Conservation (phyloP, 2,888 invertebrate species). For the Reticulitermes lucifugus region DNA sequence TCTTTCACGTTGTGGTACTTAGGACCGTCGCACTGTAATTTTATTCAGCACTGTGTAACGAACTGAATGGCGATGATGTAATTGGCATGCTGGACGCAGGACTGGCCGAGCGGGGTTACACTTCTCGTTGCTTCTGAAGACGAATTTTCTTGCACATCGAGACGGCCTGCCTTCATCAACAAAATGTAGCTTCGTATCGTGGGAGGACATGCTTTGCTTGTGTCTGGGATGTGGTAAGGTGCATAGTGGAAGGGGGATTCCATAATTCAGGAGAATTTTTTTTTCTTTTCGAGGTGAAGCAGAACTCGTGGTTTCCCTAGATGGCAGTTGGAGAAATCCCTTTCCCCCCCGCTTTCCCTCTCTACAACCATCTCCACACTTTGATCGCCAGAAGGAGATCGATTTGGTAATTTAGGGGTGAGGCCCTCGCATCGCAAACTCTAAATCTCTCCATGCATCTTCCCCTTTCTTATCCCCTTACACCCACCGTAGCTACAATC, state of each 20-base stretch:
- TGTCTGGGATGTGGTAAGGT: neutral
- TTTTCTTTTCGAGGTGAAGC: neutral
- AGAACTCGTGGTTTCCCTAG: constrained; percentile 18
- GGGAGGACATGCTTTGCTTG: neutral
- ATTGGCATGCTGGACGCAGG: too few species aligned
- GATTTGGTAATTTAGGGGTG: constrained; percentile 49
- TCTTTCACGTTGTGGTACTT: too few species aligned
- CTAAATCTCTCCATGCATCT: constrained; percentile 37
- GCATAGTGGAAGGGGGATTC: neutral
- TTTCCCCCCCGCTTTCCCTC: neutral
- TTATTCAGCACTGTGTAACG: too few species aligned
- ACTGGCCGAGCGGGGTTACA: too few species aligned
- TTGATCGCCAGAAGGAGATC: constrained; percentile 46
- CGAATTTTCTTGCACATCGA: too few species aligned
- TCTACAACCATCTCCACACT: constrained; percentile 38
- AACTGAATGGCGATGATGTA: too few species aligned
- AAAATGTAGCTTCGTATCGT: neutral
- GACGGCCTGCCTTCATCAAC: too few species aligned
- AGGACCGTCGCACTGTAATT: too few species aligned
- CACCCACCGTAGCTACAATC: neutral
- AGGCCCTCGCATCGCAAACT: constrained; percentile 26
- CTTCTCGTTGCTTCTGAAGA: too few species aligned
- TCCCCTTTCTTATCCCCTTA: neutral
- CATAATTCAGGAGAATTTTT: constrained; percentile 35
- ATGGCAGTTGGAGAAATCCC: neutral